These are phyloP conservation scores for Oasisia sp. DNA, from an alignment of 2,888 invertebrate genomes.

Conservation along the genomic window DNA sequence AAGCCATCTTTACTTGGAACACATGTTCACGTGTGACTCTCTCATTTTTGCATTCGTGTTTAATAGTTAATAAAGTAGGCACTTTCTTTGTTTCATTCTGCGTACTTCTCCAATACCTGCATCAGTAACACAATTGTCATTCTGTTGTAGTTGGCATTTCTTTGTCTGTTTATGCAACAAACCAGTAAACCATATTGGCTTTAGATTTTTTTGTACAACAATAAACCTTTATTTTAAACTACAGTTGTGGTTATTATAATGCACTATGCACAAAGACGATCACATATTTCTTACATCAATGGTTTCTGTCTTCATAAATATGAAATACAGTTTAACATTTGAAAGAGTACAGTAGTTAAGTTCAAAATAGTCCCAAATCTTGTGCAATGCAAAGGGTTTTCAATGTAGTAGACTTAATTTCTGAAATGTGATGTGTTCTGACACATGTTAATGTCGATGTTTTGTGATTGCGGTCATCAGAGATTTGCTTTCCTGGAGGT, in stretches of 20 bases:
- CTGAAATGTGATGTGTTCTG: neutral
- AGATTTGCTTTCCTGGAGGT: slow-evolving; percentile 54
- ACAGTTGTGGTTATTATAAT: neutral
- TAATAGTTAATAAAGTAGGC: neutral
- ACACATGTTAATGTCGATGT: neutral
- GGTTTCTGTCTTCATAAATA: neutral
- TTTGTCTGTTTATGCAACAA: neutral
- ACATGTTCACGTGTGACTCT: neutral
- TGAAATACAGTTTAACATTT: neutral
- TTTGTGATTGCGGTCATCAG: slow-evolving; percentile 35
- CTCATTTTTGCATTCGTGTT: neutral
- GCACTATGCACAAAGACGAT: neutral
- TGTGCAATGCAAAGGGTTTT: neutral
- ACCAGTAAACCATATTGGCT: neutral
- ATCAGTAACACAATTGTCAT: too few relatives aligned
- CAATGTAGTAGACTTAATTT: too few relatives aligned
- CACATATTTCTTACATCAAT: neutral
- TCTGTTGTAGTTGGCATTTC: too few relatives aligned
- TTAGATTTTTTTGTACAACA: neutral
- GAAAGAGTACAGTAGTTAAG: neutral
- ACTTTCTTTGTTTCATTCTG: neutral
- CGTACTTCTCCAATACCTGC: neutral
- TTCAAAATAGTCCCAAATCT: neutral
- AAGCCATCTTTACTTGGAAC: neutral
- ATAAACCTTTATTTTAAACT: neutral